Evolutionary conservation across 1,140 invertebrate species (phyloP).

Genomic region (Neodiprion lecontei): DNA sequence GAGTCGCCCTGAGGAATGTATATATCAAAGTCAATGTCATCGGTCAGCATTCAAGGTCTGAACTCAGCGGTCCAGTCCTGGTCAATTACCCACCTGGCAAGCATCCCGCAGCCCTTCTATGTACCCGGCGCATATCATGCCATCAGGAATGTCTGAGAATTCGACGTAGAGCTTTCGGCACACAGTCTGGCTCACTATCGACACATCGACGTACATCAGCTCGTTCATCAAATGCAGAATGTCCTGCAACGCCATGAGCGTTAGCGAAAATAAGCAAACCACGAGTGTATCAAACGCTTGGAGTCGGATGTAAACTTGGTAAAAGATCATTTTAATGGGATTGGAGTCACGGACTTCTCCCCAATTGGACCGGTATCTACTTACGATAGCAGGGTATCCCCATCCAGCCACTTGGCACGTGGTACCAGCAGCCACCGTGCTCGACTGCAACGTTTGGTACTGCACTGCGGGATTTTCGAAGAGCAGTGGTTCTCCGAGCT

Average conservation of each 20-base stretch:
- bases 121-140: constrained; percentile 78
- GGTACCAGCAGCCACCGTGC: constrained; percentile 25
- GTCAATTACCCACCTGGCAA: constrained; percentile 65
- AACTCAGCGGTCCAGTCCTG: too few species aligned
- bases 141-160: constrained; percentile 61
- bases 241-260: constrained; percentile 26
- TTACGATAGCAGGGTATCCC: constrained; percentile 49
- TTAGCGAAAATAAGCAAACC: too few species aligned
- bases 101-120: constrained; percentile 72
- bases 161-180: constrained; percentile 49
- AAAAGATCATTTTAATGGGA: neutral
- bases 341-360: neutral
- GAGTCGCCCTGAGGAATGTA: constrained; percentile 59
- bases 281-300: neutral
- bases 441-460: constrained; percentile 7
- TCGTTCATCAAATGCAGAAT: constrained; percentile 25
- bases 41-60: too few species aligned
- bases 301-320: neutral
- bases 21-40: neutral
- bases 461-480: constrained; percentile 21
- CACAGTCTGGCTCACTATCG: constrained; percentile 39
- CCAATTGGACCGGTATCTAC: neutral
- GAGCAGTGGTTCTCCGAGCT: constrained; percentile 32
- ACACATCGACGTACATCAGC: constrained; percentile 56
- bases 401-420: constrained; percentile 55